phyloP scores from a whole-genome alignment of 2,797 vertebrate species.

The Propithecus deckenii region DNA sequence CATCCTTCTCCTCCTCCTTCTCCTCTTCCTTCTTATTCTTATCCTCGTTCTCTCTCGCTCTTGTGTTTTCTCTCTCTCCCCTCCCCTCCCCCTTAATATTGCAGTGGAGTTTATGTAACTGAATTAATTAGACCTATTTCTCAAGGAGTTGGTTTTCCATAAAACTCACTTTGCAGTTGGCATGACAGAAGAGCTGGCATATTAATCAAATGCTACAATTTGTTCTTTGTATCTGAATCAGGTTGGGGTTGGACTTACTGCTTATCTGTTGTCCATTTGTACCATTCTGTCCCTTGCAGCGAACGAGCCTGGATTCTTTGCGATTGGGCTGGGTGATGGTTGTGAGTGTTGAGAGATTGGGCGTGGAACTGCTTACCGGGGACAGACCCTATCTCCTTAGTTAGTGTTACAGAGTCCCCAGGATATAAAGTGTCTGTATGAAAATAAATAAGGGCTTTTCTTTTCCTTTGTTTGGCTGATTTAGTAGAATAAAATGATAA shows the following conservation, averaged over 20 bases:
- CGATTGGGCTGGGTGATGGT: neutral
- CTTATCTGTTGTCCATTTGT: conserved; percentile 57
- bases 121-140: conserved; percentile 67
- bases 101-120: conserved; percentile 55
- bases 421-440: conserved; percentile 79
- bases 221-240: conserved; percentile 70
- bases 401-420: conserved; percentile 70
- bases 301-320: conserved; percentile 8
- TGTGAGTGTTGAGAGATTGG: neutral
- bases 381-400: conserved; percentile 57
- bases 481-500: conserved; percentile 63
- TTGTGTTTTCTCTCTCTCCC: neutral
- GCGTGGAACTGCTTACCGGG: neutral
- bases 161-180: conserved; percentile 67
- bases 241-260: conserved; percentile 29
- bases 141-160: conserved; percentile 66
- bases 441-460: conserved; percentile 67
- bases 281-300: neutral
- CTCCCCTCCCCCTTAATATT: neutral
- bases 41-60: neutral
- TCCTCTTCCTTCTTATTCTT: neutral
- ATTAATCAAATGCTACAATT: conserved; percentile 61
- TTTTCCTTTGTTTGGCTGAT: conserved; percentile 55
- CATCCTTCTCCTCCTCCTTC: neutral
- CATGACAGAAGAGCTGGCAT: conserved; percentile 59